Percentiles rank a stretch among this genome's conserved stretches.
These are phyloP conservation scores for Listrodromus nycthemerus DNA, from an alignment of 2,888 invertebrate species.

Conservation along the genomic window DNA sequence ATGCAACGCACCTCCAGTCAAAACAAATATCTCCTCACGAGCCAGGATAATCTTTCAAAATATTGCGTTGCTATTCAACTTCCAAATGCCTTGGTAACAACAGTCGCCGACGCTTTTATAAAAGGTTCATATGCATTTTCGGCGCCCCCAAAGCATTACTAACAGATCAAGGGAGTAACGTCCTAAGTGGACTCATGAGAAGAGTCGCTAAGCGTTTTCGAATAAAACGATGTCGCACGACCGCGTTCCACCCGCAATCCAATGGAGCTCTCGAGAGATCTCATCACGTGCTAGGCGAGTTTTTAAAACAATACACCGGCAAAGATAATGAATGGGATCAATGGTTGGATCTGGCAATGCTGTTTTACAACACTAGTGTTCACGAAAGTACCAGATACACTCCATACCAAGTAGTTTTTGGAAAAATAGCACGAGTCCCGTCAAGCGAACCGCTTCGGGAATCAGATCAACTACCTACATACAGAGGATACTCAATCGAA, in stretches of 20 bases:
- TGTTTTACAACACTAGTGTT: constrained; percentile 43
- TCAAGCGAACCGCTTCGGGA: constrained; percentile 33
- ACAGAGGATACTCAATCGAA: constrained; percentile 47
- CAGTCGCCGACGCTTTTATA: constrained; percentile 69
- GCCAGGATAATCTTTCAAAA: constrained; percentile 65
- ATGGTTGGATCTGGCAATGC: constrained; percentile 58
- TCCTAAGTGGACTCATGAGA: constrained; percentile 64
- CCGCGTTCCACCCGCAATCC: constrained; percentile 66
- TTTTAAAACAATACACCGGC: constrained; percentile 63
- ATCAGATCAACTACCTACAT: constrained; percentile 40
- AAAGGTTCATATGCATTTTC: constrained; percentile 65
- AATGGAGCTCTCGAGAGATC: constrained; percentile 68
- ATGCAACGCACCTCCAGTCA: constrained; percentile 52
- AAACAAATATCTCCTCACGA: constrained; percentile 67
- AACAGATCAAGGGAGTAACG: constrained; percentile 71
- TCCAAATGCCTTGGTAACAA: constrained; percentile 50
- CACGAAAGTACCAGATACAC: constrained; percentile 44
- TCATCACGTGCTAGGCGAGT: constrained; percentile 64
- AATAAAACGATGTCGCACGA: constrained; percentile 64
- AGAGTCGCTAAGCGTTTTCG: constrained; percentile 63
- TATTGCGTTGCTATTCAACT: constrained; percentile 59
- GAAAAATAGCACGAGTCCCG: too few species aligned
- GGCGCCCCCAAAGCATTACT: constrained; percentile 64
- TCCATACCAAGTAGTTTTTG: constrained; percentile 39
- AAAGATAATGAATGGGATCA: constrained; percentile 64